Conservation (phyloP, 1,140 invertebrate genomes). For the Dinothrombium tinctorium region DNA sequence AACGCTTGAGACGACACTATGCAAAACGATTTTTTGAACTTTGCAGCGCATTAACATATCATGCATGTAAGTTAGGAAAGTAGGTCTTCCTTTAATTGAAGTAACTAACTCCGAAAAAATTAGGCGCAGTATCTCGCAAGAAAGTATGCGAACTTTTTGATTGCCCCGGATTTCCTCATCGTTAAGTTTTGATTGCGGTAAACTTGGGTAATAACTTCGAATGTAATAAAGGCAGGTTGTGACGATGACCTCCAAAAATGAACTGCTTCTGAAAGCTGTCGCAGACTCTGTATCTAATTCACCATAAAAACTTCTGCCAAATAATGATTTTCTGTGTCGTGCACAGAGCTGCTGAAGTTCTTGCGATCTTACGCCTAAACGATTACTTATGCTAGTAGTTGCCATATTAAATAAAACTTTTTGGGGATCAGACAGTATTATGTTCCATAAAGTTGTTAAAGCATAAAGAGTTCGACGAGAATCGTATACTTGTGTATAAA, state of each 20-base stretch:
- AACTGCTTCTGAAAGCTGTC: conserved; percentile 36
- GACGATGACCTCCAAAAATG: conserved; percentile 59
- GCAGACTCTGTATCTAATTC: conserved; percentile 29
- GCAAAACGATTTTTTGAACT: conserved; percentile 63
- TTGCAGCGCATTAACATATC: conserved; percentile 57
- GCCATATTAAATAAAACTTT: conserved; percentile 43
- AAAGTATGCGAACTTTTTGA: conserved; percentile 41
- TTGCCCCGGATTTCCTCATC: conserved; percentile 50
- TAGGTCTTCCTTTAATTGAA: conserved; percentile 18
- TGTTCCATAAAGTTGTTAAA: conserved; percentile 43
- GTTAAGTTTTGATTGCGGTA: conserved; percentile 33
- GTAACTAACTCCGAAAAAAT: conserved; percentile 11
- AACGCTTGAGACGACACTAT: conserved; percentile 55
- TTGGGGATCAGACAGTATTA: conserved; percentile 42
- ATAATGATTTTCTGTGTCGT: conserved; percentile 50
- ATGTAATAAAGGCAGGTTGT: conserved; percentile 52
- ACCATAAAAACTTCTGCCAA: conserved; percentile 50
- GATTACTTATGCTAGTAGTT: conserved; percentile 33
- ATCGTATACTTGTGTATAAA: conserved; percentile 59
- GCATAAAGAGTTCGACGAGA: conserved; percentile 47
- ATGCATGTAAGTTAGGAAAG: conserved; percentile 53
- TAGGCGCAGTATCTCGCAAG: conserved; percentile 18
- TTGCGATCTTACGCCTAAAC: conserved; percentile 22
- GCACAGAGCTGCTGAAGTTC: conserved; percentile 38
- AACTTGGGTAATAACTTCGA: conserved; percentile 51